Evolutionary conservation across 2,113 vertebrate species (phyloP), one percentile per base, ranked within the genome.

Genomic region (Myodes glareolus): DNA sequence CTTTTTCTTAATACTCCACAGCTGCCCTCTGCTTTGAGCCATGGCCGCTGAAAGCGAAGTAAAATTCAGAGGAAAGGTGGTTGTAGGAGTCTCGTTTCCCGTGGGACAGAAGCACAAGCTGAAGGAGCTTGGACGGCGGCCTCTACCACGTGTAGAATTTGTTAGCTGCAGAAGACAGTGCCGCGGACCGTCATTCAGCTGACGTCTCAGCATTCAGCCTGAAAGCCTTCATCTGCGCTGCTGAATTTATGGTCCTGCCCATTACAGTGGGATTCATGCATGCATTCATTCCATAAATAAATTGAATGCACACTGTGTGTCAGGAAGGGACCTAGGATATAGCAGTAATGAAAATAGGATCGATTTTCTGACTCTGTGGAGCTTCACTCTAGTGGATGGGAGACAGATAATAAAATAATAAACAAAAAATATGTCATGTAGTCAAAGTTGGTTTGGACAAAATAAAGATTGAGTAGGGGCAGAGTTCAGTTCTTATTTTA

Each of bases 1-100:
- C 8, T 94, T 96, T 61, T 88, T 90, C 78, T 90, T 92, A 92
- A 95, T 93, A 70, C 5, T 93, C 96, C 85, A 93, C 58, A 96
- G 85, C 70, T 81, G 75, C 88, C 47, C 61, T 33, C 78, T 23
- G 67, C 72, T 95, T 94, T 19, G 63, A 92, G 88, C 52, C 52
- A 55, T 36, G 76, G 25, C 29, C 65, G 11, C 85, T 72, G 52
- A 92, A 91, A 90, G 73, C 67, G 73, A 89, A 81, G 47, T 73
- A 42, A 91, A 94, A 61, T 65, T 11, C 50, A 63, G 58, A 92
- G 29, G 19, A 65, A 91, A 52, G 75, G 61, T 77, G 42, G 7
- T 33, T 76, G 63, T 5, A 39, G 55, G 31, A 86, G n/a, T 55
- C 81, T n/a, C 8, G 50, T 91, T 92, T 77, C 81, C 36, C 36